These are phyloP conservation scores for Urocitellus parryii DNA, from an alignment of 2,113 vertebrate genomes.

Conservation along the genomic window DNA sequence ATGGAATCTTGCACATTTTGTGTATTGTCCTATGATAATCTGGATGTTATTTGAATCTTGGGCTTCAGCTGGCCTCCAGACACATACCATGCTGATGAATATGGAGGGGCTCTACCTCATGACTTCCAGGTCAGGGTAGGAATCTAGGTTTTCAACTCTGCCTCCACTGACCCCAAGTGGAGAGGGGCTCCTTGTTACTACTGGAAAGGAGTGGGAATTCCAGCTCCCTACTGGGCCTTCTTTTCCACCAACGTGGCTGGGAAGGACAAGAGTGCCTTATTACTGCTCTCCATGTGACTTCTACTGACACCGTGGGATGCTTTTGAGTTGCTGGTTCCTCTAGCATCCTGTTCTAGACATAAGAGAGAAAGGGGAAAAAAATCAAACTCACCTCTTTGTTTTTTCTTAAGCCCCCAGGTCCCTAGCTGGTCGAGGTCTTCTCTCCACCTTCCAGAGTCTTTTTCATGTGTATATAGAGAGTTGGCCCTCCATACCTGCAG, in stretches of 20 bases:
- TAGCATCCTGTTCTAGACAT: background rate
- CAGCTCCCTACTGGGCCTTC: background rate
- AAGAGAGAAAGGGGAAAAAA: background rate
- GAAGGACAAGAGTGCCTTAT: background rate
- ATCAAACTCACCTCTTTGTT: no score
- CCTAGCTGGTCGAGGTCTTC: background rate
- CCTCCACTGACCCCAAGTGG: background rate
- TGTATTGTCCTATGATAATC: background rate
- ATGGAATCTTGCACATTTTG: background rate
- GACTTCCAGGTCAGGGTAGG: background rate
- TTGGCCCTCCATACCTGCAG: background rate
- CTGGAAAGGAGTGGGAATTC: background rate
- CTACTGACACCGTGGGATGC: background rate
- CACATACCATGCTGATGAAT: no score
- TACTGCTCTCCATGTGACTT: background rate
- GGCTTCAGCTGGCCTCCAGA: background rate
- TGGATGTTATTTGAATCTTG: background rate
- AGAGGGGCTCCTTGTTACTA: background rate
- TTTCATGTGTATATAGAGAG: no score
- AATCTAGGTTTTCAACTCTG: background rate
- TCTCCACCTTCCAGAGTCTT: background rate
- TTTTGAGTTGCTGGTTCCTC: background rate
- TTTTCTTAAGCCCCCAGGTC: background rate
- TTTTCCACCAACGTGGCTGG: background rate
- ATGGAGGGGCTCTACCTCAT: background rate